Percentiles rank a stretch among this genome's conserved stretches.
These are phyloP conservation scores for Meloidogyne exigua DNA, from an alignment of 1,140 invertebrate genomes.

Conservation along the genomic window DNA sequence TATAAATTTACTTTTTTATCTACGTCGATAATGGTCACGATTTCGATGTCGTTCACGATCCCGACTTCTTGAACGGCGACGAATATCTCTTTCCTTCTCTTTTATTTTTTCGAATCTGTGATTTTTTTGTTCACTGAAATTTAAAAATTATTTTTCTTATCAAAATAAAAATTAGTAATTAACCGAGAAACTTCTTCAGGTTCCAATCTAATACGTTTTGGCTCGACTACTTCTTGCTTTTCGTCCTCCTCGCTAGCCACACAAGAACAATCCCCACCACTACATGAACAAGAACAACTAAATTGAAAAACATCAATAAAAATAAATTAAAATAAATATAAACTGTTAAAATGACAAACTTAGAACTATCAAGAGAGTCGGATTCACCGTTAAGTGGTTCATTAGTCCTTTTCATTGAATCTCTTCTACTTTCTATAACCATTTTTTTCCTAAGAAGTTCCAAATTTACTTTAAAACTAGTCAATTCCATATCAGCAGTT, in stretches of 20 bases:
- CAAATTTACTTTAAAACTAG: slow-evolving; percentile 34
- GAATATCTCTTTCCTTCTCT: slow-evolving; percentile 5
- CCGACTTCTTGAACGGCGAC: slow-evolving; percentile 1
- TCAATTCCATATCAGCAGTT: slow-evolving; percentile 56
- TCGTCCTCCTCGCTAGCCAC: slow-evolving; percentile 46
- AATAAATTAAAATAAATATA: neutral
- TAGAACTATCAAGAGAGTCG: slow-evolving; percentile 39
- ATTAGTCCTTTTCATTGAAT: slow-evolving; percentile 28
- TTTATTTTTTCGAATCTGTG: slow-evolving; percentile 26
- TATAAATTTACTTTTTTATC: neutral
- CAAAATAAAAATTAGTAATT: slow-evolving; percentile 21
- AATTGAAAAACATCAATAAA: slow-evolving; percentile 26
- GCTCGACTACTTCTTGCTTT: neutral
- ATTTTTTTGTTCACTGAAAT: slow-evolving; percentile 1
- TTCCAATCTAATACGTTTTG: slow-evolving; percentile 19
- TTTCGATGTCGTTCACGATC: slow-evolving; percentile 33
- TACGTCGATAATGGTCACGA: slow-evolving; percentile 39
- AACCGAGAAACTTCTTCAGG: slow-evolving; percentile 22
- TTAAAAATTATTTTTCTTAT: slow-evolving; percentile 10
- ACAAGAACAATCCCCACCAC: slow-evolving; percentile 59
- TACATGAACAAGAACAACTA: slow-evolving; percentile 59
- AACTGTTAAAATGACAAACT: slow-evolving; percentile 31
- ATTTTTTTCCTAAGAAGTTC: slow-evolving; percentile 21
- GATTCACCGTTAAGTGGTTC: slow-evolving; percentile 6
- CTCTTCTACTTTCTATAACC: slow-evolving; percentile 19